These are phyloP conservation scores for Diarsia dahlii DNA, from an alignment of 2,888 invertebrate genomes.

Conservation along the genomic window DNA sequence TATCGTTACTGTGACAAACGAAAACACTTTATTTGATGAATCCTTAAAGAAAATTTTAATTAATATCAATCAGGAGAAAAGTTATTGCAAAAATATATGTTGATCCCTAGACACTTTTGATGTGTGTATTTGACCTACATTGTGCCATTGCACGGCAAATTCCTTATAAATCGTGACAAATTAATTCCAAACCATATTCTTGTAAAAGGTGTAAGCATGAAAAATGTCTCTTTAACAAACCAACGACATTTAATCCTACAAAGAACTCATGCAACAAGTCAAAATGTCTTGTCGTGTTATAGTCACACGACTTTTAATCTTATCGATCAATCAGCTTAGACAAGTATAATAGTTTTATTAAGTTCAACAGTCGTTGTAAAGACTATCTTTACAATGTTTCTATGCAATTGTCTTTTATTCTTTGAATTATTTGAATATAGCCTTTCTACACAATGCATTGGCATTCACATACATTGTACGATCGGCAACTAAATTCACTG, in stretches of 20 bases:
- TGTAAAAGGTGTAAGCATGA: background rate
- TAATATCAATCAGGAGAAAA: too few species aligned
- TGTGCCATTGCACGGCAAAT: background rate
- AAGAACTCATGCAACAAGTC: conserved; percentile 39
- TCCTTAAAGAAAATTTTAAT: too few species aligned
- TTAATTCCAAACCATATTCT: background rate
- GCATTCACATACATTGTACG: background rate
- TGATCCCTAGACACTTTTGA: too few species aligned
- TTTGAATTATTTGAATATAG: background rate
- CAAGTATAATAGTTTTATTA: conserved; percentile 16
- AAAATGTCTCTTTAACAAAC: background rate
- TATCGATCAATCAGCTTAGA: conserved; percentile 30
- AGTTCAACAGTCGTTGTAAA: background rate
- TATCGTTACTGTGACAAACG: too few species aligned
- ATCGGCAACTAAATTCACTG: background rate
- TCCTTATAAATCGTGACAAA: background rate
- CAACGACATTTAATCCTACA: conserved; percentile 18
- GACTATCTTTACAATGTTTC: conserved; percentile 6
- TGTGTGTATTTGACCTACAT: background rate
- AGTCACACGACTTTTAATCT: conserved; percentile 17
- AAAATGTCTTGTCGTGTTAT: conserved; percentile 36
- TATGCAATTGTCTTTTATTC: background rate
- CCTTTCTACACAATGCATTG: background rate
- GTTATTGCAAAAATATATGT: too few species aligned
- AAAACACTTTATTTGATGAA: too few species aligned